Evolutionary conservation across 2,113 vertebrate species (phyloP).

Genomic region (Takifugu bimaculatus): DNA sequence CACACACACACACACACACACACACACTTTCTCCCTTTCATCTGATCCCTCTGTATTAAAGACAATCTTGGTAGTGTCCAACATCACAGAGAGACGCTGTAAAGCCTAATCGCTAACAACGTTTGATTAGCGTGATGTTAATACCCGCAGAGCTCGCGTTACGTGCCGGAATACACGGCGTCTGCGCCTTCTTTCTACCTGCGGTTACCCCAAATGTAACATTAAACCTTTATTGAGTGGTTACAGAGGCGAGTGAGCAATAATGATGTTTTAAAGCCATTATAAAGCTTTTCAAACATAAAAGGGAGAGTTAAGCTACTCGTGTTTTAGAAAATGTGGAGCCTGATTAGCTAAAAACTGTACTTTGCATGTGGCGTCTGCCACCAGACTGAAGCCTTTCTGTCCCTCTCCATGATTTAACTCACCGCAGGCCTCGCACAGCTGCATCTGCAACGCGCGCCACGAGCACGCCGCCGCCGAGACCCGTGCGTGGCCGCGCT

Average conservation of each 20-base stretch:
- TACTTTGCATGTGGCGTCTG: conserved; percentile 6
- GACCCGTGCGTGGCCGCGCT: conserved; percentile 44
- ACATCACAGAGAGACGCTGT: conserved; percentile 55
- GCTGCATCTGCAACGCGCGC: conserved; percentile 54
- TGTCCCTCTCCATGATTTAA: conserved; percentile 26
- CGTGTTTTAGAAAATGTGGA: too few relatives aligned
- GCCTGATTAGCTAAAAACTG: too few relatives aligned
- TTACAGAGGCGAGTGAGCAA: conserved; percentile 51
- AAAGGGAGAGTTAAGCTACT: conserved; percentile 5
- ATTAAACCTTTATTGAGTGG: conserved; percentile 54
- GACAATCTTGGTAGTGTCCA: conserved; percentile 46
- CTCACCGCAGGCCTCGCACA: conserved; percentile 25
- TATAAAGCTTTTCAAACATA: conserved; percentile 23
- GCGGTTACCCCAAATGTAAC: conserved; percentile 40
- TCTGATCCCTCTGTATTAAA: conserved; percentile 50
- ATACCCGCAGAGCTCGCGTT: conserved; percentile 56
- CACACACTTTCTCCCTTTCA: conserved; percentile 42
- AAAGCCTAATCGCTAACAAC: conserved; percentile 54
- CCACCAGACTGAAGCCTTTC: conserved; percentile 14
- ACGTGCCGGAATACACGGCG: conserved; percentile 13
- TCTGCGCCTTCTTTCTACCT: conserved; percentile 29
- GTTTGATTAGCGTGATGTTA: conserved; percentile 58
- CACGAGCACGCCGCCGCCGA: conserved; percentile 10
- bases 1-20: background rate
- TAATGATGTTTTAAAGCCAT: conserved; percentile 46